Base-by-base conservation (phyloP, 2,888 invertebrate species). In the Caenorhabditis panamensis region DNA sequence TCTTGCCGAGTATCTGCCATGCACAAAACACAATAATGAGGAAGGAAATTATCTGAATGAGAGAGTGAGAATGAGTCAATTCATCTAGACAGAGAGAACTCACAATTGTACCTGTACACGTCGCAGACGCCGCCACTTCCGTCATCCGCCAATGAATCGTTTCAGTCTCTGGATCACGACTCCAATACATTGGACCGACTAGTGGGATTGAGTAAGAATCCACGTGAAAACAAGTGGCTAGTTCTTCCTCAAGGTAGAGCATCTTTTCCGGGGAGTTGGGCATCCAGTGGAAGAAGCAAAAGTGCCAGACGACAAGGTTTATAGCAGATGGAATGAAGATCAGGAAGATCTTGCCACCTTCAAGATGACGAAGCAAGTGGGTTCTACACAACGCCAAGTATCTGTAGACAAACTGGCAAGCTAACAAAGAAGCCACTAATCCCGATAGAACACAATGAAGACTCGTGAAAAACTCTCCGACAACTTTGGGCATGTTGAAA, bases 61-160 rank as follows among this genome's bases (percentile, higher is more conserved):
- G n/a, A n/a, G n/a, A n/a, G n/a, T n/a, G n/a, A n/a, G n/a, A n/a
- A n/a, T n/a, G n/a, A n/a, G n/a, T n/a, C n/a, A n/a, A n/a, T n/a
- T n/a, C n/a, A n/a, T 24, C 58, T 28, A 6, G 44, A 47, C 1
- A 58, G 63, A 24, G 63, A 72, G 37, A 72, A 64, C 58, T 58
- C 58, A 58, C 58, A 9, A 58, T 13, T 28, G 37, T 37, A 11
- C 18, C 18, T 5, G 31, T 63, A 20, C 63, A 64, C n/a, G n/a
- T n/a, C n/a, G n/a, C n/a, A n/a, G n/a, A n/a, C n/a, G n/a, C n/a
- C n/a, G n/a, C n/a, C n/a, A n/a, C n/a, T n/a, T n/a, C n/a, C n/a
- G n/a, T n/a, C n/a, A n/a, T n/a, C n/a, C n/a, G n/a, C n/a, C n/a
- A n/a, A n/a, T n/a, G n/a, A n/a, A n/a, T n/a, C n/a, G n/a, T n/a